Conservation (phyloP, 2,113 vertebrate genomes). For the Gopherus evgoodei region DNA sequence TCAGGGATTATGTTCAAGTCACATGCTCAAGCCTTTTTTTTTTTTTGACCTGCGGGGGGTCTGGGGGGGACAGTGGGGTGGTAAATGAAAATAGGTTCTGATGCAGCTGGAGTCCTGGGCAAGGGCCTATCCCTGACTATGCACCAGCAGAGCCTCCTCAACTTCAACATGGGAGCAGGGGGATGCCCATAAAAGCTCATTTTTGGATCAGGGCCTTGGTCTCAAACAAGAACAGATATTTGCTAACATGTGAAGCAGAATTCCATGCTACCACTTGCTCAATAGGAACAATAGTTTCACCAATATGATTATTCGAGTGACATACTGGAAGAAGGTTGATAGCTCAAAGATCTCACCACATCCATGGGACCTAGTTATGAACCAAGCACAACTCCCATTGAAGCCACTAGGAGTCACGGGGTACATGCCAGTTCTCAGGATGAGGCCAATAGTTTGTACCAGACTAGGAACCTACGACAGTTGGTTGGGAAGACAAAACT, state of each 20-base stretch:
- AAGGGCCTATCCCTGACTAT: neutral
- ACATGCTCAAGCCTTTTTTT: neutral
- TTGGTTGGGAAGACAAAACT: neutral
- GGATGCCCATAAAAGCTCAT: neutral
- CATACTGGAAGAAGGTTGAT: neutral
- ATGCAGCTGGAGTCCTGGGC: neutral
- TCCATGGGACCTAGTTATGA: neutral
- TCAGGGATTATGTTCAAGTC: neutral
- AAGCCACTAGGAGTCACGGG: neutral
- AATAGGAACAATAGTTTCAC: neutral
- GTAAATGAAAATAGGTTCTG: neutral
- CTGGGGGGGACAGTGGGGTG: no score
- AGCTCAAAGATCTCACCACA: neutral
- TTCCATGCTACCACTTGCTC: neutral
- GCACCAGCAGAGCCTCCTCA: neutral
- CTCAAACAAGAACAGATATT: neutral
- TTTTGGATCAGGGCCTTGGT: neutral
- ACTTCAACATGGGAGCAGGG: neutral
- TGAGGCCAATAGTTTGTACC: neutral
- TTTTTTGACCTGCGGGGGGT: no score
- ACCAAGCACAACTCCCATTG: neutral
- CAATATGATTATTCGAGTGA: neutral
- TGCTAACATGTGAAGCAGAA: neutral
- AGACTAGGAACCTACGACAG: neutral
- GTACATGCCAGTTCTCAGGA: neutral